phyloP scores from a whole-genome alignment of 2,888 invertebrate species.

The Masnerella sp. region DNA sequence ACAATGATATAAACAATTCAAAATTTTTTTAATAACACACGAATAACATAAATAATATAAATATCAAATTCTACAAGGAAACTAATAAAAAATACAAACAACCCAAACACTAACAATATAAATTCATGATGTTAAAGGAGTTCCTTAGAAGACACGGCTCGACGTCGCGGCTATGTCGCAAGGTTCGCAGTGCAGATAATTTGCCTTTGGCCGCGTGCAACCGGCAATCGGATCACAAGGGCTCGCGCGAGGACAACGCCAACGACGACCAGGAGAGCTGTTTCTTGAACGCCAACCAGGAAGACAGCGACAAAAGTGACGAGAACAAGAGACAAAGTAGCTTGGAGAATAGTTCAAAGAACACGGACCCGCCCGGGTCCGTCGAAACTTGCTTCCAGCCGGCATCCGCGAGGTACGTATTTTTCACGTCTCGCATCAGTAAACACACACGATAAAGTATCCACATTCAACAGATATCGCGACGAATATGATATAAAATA shows the following conservation, averaged over 20 bases:
- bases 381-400: slow-evolving; percentile 58
- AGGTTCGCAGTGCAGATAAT: slow-evolving; percentile 87
- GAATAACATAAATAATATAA: too few relatives aligned
- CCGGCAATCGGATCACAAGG: slow-evolving; percentile 65
- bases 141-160: slow-evolving; percentile 89
- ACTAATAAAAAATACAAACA: too few relatives aligned
- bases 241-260: slow-evolving; percentile 65
- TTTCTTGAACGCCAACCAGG: slow-evolving; percentile 67
- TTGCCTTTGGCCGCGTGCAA: slow-evolving; percentile 79
- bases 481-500: too few relatives aligned
- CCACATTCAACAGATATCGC: too few relatives aligned
- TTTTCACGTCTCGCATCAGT: slow-evolving; percentile 4
- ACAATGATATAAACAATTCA: too few relatives aligned
- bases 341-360: slow-evolving; percentile 69
- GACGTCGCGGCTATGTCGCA: slow-evolving; percentile 87
- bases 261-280: slow-evolving; percentile 72
- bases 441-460: background rate
- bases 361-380: slow-evolving; percentile 61
- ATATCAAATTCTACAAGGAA: too few relatives aligned
- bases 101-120: background rate
- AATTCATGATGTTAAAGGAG: slow-evolving; percentile 77
- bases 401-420: slow-evolving; percentile 68
- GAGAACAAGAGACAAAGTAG: slow-evolving; percentile 70
- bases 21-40: too few relatives aligned
- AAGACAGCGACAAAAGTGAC: slow-evolving; percentile 70